phyloP scores from a whole-genome alignment of 1,140 invertebrate genomes.

The Triops longicaudatus region DNA sequence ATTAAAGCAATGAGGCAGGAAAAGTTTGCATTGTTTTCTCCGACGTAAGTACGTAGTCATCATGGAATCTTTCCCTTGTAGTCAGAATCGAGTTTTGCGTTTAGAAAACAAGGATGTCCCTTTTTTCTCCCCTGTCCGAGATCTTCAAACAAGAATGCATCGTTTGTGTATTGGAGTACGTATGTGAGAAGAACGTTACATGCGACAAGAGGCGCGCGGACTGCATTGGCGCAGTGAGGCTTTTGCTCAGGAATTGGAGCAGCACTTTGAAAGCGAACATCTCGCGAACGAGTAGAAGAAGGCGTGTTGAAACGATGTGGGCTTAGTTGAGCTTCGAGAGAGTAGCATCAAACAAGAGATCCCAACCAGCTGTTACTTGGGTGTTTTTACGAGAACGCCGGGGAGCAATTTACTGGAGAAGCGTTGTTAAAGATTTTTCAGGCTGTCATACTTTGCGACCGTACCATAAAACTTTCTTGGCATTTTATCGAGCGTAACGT shows the following conservation, averaged over 20 bases:
- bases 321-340: not conserved
- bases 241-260: not conserved
- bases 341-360: not conserved
- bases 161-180: not conserved
- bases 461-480: not conserved
- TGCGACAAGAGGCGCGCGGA: constrained; percentile 9
- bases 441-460: not conserved
- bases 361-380: not conserved
- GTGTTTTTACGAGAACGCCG: not conserved
- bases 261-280: not conserved
- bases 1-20: not conserved
- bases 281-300: not conserved
- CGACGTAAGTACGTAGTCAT: not conserved
- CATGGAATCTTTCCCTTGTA: not conserved
- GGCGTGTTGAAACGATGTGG: not conserved
- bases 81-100: not conserved
- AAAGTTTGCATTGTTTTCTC: no score
- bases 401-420: not conserved
- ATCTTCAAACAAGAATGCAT: not conserved
- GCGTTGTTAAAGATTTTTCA: not conserved
- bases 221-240: not conserved
- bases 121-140: not conserved
- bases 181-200: not conserved
- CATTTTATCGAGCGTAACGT: not conserved
- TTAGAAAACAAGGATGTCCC: not conserved